These are phyloP conservation scores for Leptinotarsa defecta DNA, from an alignment of 1,140 invertebrate genomes.

Conservation along the genomic window DNA sequence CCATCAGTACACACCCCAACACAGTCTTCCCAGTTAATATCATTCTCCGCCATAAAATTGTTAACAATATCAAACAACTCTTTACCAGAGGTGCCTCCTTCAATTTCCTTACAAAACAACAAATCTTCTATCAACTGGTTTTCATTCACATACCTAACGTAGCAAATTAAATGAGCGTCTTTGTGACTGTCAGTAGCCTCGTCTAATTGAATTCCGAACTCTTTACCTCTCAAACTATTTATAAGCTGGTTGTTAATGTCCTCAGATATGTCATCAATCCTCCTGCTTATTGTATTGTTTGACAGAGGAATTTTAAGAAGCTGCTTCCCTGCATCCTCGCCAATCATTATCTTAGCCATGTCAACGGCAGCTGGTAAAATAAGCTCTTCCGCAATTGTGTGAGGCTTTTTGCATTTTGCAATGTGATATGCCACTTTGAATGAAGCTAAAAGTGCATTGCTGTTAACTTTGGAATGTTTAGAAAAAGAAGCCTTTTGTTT, in stretches of 20 bases:
- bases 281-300: conserved; percentile 34
- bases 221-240: conserved; percentile 23
- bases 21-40: conserved; percentile 39
- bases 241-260: conserved; percentile 28
- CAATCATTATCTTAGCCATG: conserved; percentile 22
- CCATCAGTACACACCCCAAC: conserved; percentile 54
- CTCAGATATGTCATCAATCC: conserved; percentile 30
- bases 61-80: conserved; percentile 46
- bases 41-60: conserved; percentile 35
- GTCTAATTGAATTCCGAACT: conserved; percentile 21
- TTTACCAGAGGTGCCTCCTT: conserved; percentile 29
- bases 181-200: conserved; percentile 20
- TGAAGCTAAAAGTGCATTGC: conserved; percentile 15
- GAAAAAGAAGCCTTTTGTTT: conserved; percentile 11
- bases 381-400: neutral
- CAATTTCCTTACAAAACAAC: conserved; percentile 22
- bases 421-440: conserved; percentile 13
- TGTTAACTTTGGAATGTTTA: conserved; percentile 6
- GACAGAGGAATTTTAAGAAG: conserved; percentile 37
- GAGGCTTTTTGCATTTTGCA: conserved; percentile 11
- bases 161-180: conserved; percentile 28
- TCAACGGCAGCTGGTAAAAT: neutral
- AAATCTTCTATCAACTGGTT: conserved; percentile 34
- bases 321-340: conserved; percentile 33
- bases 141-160: conserved; percentile 35